Evolutionary conservation across 2,113 vertebrate species (phyloP), one percentile per base, ranked within the genome.

Genomic region (Eulemur rufifrons): DNA sequence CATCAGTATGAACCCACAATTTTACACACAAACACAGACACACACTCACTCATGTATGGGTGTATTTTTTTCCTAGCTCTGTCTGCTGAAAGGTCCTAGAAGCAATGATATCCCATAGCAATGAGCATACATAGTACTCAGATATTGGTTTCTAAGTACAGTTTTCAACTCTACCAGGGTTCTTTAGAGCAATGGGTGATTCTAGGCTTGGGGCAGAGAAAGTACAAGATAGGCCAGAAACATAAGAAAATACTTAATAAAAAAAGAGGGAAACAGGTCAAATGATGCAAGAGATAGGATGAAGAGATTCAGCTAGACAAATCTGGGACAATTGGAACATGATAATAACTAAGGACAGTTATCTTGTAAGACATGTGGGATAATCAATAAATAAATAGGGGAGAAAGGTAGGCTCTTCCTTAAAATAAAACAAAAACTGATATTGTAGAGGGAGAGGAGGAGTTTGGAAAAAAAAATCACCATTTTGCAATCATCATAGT

Each of bases 331-430:
- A 42, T 32, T 0, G 83, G 14, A 54, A 69, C 37, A 87, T 52
- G 54, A 52, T 92, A 52, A 59, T 61, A 97, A 59, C 39, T 52
- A 81, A 80, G 59, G 61, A 71, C 15, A 73, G 23, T 39, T 39
- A 52, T 37, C 50, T 83, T n/a, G 42, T 25, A 77, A 59, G 7
- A 8, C 47, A 71, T 20, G 9, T n/a, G 47, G 42, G 11, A 76
- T 86, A 61, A 83, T 12, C 47, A 84, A 73, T 8, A 47, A 47
- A 83, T 12, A 47, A n/a, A 32, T 34, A n/a, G 11, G 39, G 20
- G 39, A 29, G 18, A 45, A 71, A 14, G n/a, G 4, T 17, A 37
- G 47, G 52, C 34, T 74, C 45, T 76, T 63, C 54, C 54, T 90
- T 37, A 73, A 77, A 56, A 18, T 34, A 59, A 23, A 21, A 52